Evolutionary conservation across 53 echinoderm and acorn worm genomes (phyloP), one percentile per base, ranked within the genome.

Genomic region (Mesocentrotus franciscanus): DNA sequence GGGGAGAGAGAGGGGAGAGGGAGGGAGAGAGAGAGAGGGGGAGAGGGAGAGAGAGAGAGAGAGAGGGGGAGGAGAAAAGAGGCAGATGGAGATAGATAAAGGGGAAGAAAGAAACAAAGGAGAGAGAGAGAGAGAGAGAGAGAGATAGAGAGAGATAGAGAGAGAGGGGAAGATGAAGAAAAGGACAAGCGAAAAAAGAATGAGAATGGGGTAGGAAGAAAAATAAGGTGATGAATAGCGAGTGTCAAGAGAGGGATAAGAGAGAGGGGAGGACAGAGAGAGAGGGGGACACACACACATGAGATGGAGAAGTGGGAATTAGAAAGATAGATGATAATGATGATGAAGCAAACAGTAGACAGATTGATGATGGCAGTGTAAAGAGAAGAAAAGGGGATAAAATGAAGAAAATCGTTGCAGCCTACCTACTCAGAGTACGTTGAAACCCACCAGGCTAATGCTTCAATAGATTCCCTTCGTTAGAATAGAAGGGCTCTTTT

Each of bases 351-450:
- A 57, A 85, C 26, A 26, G 16, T n/a, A 85, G 56, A 57, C n/a
- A 85, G 57, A 85, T 85, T 85, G 85, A 57, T 57, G 57, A 57
- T 85, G 85, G 20, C 85, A 85, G 85, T 26, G 56, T 57, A 85
- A 85, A 1, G 17, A 2, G 9, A 49, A 1, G 4, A 83, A 10
- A 85, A 27, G 20, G 55, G 27, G 22, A 57, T 56, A 85, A 57
- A 57, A 85, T 85, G 58, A 1, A 85, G 27, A 85, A 56, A 74
- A 27, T 57, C 24, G 85, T n/a, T 39, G 85, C n/a, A 57, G 58
- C 33, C 57, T 57, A 85, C 33, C 57, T 57, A 85, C 56, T 85
- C 85, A 85, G 85, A 85, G 85, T 57, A 26, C 83, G 24, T 7
- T 57, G 56, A 85, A 85, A 4, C n/a, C 85, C 85, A 57, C 6